Evolutionary conservation across 2,888 invertebrate species (phyloP), one percentile per base, ranked within the genome.

Genomic region (Dendrolimus pini): DNA sequence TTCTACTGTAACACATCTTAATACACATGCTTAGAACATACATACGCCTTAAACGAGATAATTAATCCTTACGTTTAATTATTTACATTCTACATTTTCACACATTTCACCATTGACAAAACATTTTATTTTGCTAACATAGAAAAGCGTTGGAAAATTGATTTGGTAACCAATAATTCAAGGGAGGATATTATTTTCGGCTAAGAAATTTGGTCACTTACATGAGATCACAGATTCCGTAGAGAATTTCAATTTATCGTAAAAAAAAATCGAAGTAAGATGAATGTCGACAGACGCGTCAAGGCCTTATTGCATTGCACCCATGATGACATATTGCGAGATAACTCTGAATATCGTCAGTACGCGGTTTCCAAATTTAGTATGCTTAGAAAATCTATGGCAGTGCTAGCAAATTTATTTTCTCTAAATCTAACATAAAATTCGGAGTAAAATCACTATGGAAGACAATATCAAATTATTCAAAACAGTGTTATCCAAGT

Each of bases 151-250:
- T 30, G 30, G 9, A 47, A 47, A 47, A 53, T 56, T 52, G 65
- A 64, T 68, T 70, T 81, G 81, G 82, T 81, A 80, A 81, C 78
- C 75, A 72, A 78, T 77, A 63, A 41, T 30, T 41, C n/a, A 47
- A 47, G 47, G 47, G 12, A 30, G 30, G 30, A n/a, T 18, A 7
- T 7, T 62, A 70, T 68, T 65, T 73, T 68, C 70, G 74, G 70
- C 67, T 70, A 75, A 63, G 75, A 70, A 77, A 75, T 84, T 87
- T 83, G 83, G 85, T 85, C 80, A 80, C 76, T 78, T 74, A 78
- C 66, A 78, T 81, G 85, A 87, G 84, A 86, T 85, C 86, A 83
- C 74, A 79, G 73, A 73, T 74, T 71, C 66, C 61, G 71, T 67
- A 41, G 41, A 54, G 10, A 47, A 30, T 0, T 30, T 30, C 3